A percentile compares a stretch with the other conserved stretches of the same genome.
phyloP scores from a whole-genome alignment of 2,888 invertebrate species.

The Drosophila neutralis region DNA sequence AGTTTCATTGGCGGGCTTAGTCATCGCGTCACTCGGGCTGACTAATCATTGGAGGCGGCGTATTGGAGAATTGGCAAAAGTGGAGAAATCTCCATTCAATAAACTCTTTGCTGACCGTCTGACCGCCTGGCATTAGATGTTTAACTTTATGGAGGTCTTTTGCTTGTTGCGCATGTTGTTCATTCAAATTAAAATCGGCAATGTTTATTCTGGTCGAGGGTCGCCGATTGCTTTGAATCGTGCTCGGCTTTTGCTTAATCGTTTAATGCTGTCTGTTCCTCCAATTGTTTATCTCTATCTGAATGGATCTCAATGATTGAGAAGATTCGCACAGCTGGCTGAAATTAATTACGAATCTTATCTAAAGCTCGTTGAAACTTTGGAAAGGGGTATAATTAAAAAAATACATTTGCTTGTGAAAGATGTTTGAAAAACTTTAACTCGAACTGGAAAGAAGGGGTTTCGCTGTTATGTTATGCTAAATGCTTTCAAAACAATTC shows the following conservation, averaged over 20 bases:
- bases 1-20: constrained; percentile 63
- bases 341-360: constrained; percentile 25
- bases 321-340: constrained; percentile 24
- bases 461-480: background rate
- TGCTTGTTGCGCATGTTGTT: constrained; percentile 5
- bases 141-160: constrained; percentile 14
- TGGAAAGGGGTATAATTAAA: constrained; percentile 27
- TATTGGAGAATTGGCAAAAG: constrained; percentile 14
- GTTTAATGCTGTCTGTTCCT: background rate
- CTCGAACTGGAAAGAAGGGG: background rate
- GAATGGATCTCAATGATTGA: constrained; percentile 33
- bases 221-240: constrained; percentile 10
- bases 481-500: background rate
- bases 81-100: constrained; percentile 38
- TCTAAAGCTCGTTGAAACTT: constrained; percentile 7
- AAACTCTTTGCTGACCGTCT: constrained; percentile 40
- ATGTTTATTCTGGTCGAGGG: constrained; percentile 31
- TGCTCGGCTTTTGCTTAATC: constrained; percentile 15
- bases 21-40: constrained; percentile 57
- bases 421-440: constrained; percentile 1
- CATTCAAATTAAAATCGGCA: constrained; percentile 45
- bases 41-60: constrained; percentile 58
- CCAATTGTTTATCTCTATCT: background rate
- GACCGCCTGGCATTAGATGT: background rate
- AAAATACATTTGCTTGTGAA: constrained; percentile 1